Conservation (phyloP, 2,888 invertebrate species). For the Phymatocera aterrima region DNA sequence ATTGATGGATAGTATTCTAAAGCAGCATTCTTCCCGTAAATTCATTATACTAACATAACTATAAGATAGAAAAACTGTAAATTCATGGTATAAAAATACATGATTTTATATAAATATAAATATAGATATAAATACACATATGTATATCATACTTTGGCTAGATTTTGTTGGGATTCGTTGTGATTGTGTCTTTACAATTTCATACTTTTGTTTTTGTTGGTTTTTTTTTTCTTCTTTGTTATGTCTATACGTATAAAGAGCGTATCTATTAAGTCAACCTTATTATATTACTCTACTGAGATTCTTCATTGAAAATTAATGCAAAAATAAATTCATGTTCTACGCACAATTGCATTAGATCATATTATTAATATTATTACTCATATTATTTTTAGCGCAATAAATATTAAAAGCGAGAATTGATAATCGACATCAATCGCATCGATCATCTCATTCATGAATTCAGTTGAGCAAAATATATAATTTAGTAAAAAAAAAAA, state of each 20-base stretch:
- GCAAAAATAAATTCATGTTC: no score
- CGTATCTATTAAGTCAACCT: no score
- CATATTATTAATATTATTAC: no score
- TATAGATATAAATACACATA: neutral
- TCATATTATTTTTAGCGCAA: no score
- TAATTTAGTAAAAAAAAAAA: no score
- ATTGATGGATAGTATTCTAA: neutral
- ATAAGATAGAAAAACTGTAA: slow-evolving; percentile 8
- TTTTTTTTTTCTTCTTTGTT: neutral
- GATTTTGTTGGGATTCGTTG: slow-evolving; percentile 42
- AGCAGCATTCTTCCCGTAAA: slow-evolving; percentile 3
- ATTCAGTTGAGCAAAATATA: no score
- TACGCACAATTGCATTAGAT: no score
- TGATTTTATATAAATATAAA: slow-evolving; percentile 15
- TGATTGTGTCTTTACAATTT: slow-evolving; percentile 4
- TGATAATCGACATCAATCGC: no score
- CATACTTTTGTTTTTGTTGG: neutral
- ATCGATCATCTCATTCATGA: no score
- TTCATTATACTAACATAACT: neutral
- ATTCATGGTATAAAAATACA: slow-evolving; percentile 38
- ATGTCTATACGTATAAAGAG: no score
- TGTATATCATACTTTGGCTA: slow-evolving; percentile 44
- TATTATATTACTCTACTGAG: slow-evolving; percentile 6
- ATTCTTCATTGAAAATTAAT: no score
- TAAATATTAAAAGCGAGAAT: no score